Base-by-base conservation (phyloP, 2,113 vertebrate species). In the Melanocharis versteri region DNA sequence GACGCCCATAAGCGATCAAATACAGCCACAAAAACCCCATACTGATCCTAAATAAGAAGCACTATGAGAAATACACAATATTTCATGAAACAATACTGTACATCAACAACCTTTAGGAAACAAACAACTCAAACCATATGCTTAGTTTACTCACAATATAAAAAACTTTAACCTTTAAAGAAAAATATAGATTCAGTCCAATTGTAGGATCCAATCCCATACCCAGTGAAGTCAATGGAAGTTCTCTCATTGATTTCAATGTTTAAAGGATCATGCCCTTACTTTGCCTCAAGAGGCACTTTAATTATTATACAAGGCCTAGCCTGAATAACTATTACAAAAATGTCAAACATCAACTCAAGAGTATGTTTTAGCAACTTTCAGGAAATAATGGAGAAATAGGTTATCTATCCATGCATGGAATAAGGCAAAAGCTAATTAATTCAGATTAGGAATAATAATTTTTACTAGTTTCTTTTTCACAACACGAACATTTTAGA, bases 321-420 rank as follows among this genome's bases (percentile, higher is more conserved):
- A 97, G 86, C 88, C 96, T 81, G 86, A 97, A 78, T 78, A 97
- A 62, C 97, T 88, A 68, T 94, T 97, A 97, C 90, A 97, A 98
- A 97, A 98, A 97, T 73, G 83, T 97, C 96, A 96, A 95, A 97
- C 97, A 97, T 94, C 69, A 96, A 98, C 94, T 97, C 54, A 88
- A 93, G 95, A 96, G 33, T 89, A 95, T 94, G 93, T 96, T 97
- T 97, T 95, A n/a, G 53, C 97, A 96, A 95, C 77, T 87, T 97
- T 97, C 97, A 98, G 97, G 69, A 92, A 98, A 98, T 97, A 97
- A 98, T 97, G 96, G 97, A 98, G 97, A 98, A 98, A 98, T 94
- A 98, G 97, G 94, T 97, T 98, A 98, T 98, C 98, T 98, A 99
- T 97, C 97, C 99, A 99, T 99, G 99, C 99, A 99, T 97, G 94